These are phyloP conservation scores for Monochamus saltuarius DNA, from an alignment of 1,140 invertebrate species.

Conservation along the genomic window DNA sequence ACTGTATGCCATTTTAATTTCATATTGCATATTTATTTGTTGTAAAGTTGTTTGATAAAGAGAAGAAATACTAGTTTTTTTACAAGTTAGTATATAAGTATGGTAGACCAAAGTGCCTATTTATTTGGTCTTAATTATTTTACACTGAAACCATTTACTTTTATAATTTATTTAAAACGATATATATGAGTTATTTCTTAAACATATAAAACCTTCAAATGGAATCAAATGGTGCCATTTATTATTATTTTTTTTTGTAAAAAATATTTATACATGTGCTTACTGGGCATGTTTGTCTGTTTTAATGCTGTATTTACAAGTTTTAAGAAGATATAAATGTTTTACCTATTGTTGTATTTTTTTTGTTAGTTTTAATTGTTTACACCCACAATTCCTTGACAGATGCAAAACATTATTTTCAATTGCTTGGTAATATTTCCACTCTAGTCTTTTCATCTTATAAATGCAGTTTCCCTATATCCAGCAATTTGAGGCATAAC, in stretches of 20 bases:
- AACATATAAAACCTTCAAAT: background rate
- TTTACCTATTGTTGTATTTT: slow-evolving; percentile 31
- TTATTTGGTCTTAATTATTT: slow-evolving; percentile 39
- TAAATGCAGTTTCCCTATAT: background rate
- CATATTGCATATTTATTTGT: slow-evolving; percentile 21
- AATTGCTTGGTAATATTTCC: slow-evolving; percentile 40
- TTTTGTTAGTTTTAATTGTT: slow-evolving; percentile 24
- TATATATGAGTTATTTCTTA: slow-evolving; percentile 24
- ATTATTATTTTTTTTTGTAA: slow-evolving; percentile 33
- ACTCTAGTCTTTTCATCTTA: slow-evolving; percentile 34
- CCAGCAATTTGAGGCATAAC: no score
- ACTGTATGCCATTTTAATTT: slow-evolving; percentile 14
- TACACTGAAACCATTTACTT: slow-evolving; percentile 9
- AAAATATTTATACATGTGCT: slow-evolving; percentile 41
- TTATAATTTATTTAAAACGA: background rate
- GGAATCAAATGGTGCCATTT: slow-evolving; percentile 49
- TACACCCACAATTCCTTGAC: slow-evolving; percentile 7
- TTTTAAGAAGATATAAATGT: slow-evolving; percentile 22
- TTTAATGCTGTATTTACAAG: slow-evolving; percentile 27
- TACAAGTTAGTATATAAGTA: slow-evolving; percentile 28
- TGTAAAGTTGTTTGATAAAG: slow-evolving; percentile 15
- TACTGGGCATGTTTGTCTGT: slow-evolving; percentile 43
- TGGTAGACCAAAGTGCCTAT: slow-evolving; percentile 47
- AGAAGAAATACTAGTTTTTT: slow-evolving; percentile 27
- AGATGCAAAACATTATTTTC: slow-evolving; percentile 2